phyloP scores from a whole-genome alignment of 2,888 invertebrate species.

The Erebia palarica region DNA sequence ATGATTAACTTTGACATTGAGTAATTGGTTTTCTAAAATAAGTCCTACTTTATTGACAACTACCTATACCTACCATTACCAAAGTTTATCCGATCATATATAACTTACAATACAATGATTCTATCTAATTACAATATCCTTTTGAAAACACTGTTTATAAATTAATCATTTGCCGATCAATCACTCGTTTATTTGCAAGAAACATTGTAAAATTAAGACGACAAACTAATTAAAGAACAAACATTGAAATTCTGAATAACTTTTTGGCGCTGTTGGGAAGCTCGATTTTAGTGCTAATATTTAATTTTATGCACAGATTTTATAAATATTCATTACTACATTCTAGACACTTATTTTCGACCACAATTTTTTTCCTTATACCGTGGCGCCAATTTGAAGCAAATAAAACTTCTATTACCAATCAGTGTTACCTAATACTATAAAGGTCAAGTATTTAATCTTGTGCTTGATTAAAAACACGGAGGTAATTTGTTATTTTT shows the following conservation, averaged over 20 bases:
- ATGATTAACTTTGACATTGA: background rate
- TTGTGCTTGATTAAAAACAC: slow-evolving; percentile 6
- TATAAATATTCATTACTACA: background rate
- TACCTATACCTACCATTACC: too few species aligned
- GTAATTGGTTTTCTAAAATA: background rate
- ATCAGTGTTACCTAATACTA: slow-evolving; percentile 11
- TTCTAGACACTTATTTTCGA: background rate
- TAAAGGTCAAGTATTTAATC: slow-evolving; percentile 19
- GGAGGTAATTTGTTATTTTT: slow-evolving; percentile 20
- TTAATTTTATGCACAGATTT: background rate
- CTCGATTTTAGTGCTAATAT: background rate
- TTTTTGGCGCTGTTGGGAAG: background rate
- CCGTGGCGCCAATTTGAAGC: slow-evolving; percentile 10
- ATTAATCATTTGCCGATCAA: too few species aligned
- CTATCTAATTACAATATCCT: too few species aligned
- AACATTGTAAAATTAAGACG: too few species aligned
- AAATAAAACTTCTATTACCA: slow-evolving; percentile 11
- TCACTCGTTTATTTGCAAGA: too few species aligned
- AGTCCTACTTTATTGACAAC: background rate
- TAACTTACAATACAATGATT: too few species aligned
- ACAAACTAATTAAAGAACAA: too few species aligned
- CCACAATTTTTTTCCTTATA: background rate
- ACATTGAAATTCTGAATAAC: too few species aligned
- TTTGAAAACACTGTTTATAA: too few species aligned
- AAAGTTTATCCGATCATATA: too few species aligned